Evolutionary conservation across 2,797 vertebrate genomes (phyloP).

Genomic region (Coregonus ussuriensis): DNA sequence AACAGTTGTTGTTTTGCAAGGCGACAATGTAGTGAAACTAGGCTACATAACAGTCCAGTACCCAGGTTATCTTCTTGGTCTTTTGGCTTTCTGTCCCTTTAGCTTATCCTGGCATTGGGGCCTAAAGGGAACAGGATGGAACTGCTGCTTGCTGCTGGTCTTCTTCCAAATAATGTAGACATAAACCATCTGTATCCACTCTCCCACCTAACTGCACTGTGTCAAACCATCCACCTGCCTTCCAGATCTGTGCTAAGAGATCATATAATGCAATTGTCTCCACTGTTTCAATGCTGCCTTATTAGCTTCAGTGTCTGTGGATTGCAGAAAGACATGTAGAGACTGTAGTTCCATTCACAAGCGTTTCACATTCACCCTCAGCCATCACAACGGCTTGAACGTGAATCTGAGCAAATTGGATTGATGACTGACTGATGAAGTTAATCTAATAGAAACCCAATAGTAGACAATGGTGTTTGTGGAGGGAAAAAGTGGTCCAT

Average conservation of each 20-base stretch:
- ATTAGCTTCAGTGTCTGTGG: background rate
- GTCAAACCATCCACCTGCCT: background rate
- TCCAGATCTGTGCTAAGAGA: background rate
- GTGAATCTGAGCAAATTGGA: background rate
- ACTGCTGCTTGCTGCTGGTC: conserved; percentile 14
- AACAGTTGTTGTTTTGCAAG: background rate
- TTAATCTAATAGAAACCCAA: background rate
- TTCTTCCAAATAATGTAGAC: conserved; percentile 10
- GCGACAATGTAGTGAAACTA: background rate
- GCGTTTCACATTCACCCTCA: background rate
- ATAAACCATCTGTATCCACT: background rate
- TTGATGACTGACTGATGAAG: background rate
- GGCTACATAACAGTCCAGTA: background rate
- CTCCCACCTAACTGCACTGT: background rate
- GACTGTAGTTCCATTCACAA: background rate
- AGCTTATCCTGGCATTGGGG: background rate
- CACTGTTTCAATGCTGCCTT: background rate
- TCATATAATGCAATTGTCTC: background rate
- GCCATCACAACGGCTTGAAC: background rate
- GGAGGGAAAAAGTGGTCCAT: background rate
- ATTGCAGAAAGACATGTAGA: background rate
- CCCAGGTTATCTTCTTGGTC: background rate
- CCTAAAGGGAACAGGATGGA: background rate
- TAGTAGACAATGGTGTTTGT: background rate
- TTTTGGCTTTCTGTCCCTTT: background rate